Base-by-base conservation (phyloP, 1,140 invertebrate species). In the Radopholus similis region DNA sequence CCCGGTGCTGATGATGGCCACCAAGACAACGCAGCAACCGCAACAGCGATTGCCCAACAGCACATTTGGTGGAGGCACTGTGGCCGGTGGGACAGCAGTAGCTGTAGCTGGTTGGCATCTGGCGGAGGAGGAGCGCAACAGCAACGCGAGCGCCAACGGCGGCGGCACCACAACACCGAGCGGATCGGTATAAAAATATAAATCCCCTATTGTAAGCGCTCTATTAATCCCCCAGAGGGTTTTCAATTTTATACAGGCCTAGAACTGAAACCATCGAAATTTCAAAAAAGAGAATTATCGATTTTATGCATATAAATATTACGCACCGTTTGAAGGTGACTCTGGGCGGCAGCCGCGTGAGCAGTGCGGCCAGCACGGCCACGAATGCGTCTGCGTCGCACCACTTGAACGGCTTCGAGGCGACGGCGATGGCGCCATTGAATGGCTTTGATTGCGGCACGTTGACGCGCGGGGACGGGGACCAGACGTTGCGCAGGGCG, bases 281-380 rank as follows among this genome's bases (percentile, higher is more conserved):
- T n/a, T n/a, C n/a, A n/a, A n/a, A n/a, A n/a, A n/a, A n/a, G n/a
- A n/a, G n/a, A n/a, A n/a, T n/a, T n/a, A n/a, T n/a, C n/a, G n/a
- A n/a, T n/a, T n/a, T n/a, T n/a, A n/a, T n/a, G n/a, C n/a, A n/a
- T n/a, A n/a, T n/a, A n/a, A n/a, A n/a, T n/a, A n/a, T n/a, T n/a
- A n/a, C n/a, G n/a, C n/a, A n/a, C 44, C 15, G 0, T 40, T 23
- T 28, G 28, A 9, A 60, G 58, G 49, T 62, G 49, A 62, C 58
- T 26, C 18, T 62, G 18, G 58, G 58, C 15, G 49, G 58, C 49
- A 62, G 58, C 30, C 58, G 58, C 9, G 58, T 62, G 42, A 40
- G 34, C 26, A 62, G 58, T 49, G 58, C 38, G 18, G 58, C 58
- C 42, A 62, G 58, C 49, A 62, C 18, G 58, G 58, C 6, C 18